Percentiles rank a stretch among this genome's conserved stretches.
phyloP scores from a whole-genome alignment of 2,113 vertebrate genomes.

The Parus major region DNA sequence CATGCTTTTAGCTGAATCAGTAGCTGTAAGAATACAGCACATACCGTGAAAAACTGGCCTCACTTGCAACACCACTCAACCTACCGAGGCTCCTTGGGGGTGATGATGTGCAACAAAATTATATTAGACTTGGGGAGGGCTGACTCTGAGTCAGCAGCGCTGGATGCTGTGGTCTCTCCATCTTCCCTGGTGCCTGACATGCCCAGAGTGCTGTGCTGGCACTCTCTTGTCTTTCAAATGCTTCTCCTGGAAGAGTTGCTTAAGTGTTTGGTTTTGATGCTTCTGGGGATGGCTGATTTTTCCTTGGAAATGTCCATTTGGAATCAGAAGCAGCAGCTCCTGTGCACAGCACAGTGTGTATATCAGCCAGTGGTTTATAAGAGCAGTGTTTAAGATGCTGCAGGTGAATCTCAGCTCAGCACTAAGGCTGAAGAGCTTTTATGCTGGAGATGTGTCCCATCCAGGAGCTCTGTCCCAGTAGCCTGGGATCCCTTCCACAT shows the following conservation, averaged over 20 bases:
- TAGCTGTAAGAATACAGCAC: neutral
- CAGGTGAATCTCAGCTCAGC: neutral
- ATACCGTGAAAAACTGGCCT: neutral
- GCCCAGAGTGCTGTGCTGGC: neutral
- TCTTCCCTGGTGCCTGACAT: neutral
- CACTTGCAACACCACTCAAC: neutral
- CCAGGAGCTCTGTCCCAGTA: neutral
- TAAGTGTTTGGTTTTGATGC: neutral
- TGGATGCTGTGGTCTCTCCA: neutral
- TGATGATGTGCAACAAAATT: neutral
- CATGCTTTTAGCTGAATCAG: constrained; percentile 54
- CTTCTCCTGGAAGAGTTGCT: neutral
- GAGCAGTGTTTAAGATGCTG: neutral
- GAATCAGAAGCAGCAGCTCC: neutral
- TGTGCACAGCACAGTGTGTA: neutral
- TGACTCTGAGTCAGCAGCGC: neutral
- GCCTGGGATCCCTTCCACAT: neutral
- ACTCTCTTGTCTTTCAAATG: neutral
- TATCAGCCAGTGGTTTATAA: neutral
- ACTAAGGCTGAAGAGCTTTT: neutral
- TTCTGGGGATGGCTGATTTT: neutral
- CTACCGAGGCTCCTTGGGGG: neutral
- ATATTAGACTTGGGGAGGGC: neutral
- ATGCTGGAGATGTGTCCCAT: neutral
- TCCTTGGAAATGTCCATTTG: neutral